Base-by-base conservation (phyloP, 1,140 invertebrate species). In the Zaprionus davidi region DNA sequence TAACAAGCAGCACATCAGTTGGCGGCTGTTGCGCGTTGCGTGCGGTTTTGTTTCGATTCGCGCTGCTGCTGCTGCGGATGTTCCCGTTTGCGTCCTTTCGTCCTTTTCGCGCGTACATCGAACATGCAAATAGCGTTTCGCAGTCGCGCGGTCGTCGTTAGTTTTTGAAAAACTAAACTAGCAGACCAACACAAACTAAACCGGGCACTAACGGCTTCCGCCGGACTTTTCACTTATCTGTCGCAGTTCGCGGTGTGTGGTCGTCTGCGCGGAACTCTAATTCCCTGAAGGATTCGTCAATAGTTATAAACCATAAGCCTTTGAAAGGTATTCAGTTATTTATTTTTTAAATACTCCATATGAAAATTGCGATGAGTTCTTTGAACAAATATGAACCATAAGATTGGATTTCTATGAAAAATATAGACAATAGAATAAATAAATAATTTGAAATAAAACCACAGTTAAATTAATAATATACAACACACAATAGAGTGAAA, bases 1-100 rank as follows among this genome's bases (percentile, higher is more conserved):
- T 85, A 80, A 79, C 78, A 90, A 17, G n/a, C n/a, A 46, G 76
- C 78, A 72, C 79, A 79, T 88, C 85, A 88, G 85, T 88, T 85
- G 81, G 79, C 85, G 85, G 85, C 85, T 90, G 85, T 88, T 88
- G 85, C 85, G 90, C 85, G 85, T 88, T 64, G 85, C 85, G 85
- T 88, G 85, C 82, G 85, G 84, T 88, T 80, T 84, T 46, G 57
- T 58, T 70, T 49, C 41, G 63, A 17, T 31, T 46, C 41, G n/a
- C 11, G n/a, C 41, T 46, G 41, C 41, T 46, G 41, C 41, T 34
- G 41, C 63, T 31, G 24, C 69, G 28, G 56, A 24, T 44, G 44
- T 15, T 49, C 6, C 38, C 41, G 69, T 24, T 49, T 49, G 3
- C 31, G 49, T 56, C 49, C 31, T 46, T 65, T 55, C 74, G 26